Evolutionary conservation across 2,888 invertebrate genomes (phyloP).

Genomic region (Calameuta pallipes): DNA sequence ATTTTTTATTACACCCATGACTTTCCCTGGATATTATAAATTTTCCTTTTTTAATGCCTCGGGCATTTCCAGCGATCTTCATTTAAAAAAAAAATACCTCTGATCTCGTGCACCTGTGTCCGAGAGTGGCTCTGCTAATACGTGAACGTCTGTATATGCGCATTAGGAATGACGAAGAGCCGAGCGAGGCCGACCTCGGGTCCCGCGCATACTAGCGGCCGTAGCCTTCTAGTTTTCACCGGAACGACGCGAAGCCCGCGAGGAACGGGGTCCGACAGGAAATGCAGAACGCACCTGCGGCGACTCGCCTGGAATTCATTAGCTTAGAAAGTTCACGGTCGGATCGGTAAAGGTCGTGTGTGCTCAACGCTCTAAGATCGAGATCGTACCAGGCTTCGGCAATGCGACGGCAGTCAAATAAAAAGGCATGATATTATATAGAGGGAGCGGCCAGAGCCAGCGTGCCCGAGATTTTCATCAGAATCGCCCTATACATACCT

Average conservation of each 20-base stretch:
- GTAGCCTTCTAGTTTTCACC: conserved; percentile 30
- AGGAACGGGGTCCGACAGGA: conserved; percentile 22
- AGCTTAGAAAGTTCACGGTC: conserved; percentile 61
- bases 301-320: conserved; percentile 48
- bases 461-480: conserved; percentile 46
- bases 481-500: conserved; percentile 2
- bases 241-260: conserved; percentile 26
- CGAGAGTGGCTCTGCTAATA: neutral
- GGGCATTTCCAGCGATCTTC: neutral
- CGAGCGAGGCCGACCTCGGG: conserved; percentile 6
- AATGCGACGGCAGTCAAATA: neutral
- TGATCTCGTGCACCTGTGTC: neutral
- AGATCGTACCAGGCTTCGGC: neutral
- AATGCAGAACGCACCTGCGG: conserved; percentile 39
- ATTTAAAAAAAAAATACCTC: neutral
- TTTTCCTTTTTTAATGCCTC: neutral
- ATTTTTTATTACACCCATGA: neutral
- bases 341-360: conserved; percentile 31
- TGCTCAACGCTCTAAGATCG: conserved; percentile 19
- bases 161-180: neutral
- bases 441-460: conserved; percentile 20
- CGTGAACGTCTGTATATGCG: neutral
- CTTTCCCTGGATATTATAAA: neutral
- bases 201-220: conserved; percentile 9
- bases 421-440: neutral